Percentiles rank a stretch among this genome's conserved stretches.
phyloP scores from a whole-genome alignment of 1,140 invertebrate genomes.

The Drosophila willistoni region DNA sequence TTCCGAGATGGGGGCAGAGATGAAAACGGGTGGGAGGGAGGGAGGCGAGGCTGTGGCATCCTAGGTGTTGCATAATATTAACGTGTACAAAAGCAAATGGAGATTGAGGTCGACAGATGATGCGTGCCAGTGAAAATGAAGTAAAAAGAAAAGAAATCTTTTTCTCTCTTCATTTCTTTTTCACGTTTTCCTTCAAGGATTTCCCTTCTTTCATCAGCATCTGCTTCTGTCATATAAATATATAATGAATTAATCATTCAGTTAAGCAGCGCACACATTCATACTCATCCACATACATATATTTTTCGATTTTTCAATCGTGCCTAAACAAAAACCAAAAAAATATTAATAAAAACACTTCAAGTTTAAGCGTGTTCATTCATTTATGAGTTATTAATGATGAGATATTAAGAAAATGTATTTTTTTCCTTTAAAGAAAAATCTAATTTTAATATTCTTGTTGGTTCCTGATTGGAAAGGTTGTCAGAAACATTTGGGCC shows the following conservation, averaged over 20 bases:
- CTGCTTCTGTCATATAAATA: conserved; percentile 72
- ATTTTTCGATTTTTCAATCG: conserved; percentile 61
- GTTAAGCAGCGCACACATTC: conserved; percentile 55
- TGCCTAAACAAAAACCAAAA: conserved; percentile 52
- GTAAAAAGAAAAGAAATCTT: neutral
- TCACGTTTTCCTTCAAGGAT: conserved; percentile 31
- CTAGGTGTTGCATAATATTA: conserved; percentile 69
- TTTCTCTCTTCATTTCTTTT: conserved; percentile 34
- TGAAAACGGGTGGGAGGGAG: neutral
- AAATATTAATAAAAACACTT: conserved; percentile 40
- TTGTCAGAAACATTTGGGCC: conserved; percentile 51
- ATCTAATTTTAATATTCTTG: neutral
- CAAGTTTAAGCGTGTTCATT: conserved; percentile 46
- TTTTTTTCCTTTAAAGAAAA: conserved; percentile 20
- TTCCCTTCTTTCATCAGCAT: conserved; percentile 28
- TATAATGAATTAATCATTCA: conserved; percentile 74
- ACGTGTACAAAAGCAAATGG: conserved; percentile 37
- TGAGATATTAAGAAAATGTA: conserved; percentile 31
- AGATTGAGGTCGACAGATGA: conserved; percentile 45
- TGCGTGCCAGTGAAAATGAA: conserved; percentile 55
- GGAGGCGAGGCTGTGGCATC: conserved; percentile 3
- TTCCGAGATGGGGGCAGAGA: conserved; percentile 16
- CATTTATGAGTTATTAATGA: conserved; percentile 79
- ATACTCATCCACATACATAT: conserved; percentile 17
- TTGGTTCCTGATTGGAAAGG: neutral